Conservation (phyloP, 2,797 vertebrate genomes). For the Megalops cyprinoides region DNA sequence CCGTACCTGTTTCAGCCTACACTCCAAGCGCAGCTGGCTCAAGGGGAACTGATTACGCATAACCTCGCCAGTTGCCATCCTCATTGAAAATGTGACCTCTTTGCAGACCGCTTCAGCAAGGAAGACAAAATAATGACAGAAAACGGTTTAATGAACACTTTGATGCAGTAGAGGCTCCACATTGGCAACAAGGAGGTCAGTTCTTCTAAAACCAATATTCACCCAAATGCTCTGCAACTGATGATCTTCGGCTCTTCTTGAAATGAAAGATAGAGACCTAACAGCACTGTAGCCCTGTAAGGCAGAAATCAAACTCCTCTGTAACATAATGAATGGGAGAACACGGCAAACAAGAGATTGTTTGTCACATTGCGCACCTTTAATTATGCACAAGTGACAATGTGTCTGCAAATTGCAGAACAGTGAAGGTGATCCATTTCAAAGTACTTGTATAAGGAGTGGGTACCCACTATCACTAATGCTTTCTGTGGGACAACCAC, state of each 20-base stretch:
- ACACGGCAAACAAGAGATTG: conserved; percentile 60
- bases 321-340: conserved; percentile 71
- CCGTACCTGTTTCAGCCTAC: background rate
- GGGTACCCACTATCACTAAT: too few species aligned
- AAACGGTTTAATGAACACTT: too few species aligned
- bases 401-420: conserved; percentile 40
- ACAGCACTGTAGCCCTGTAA: conserved; percentile 53
- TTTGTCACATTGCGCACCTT: conserved; percentile 54
- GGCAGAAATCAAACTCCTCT: conserved; percentile 70
- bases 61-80: background rate
- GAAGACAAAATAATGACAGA: background rate
- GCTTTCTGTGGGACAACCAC: too few species aligned
- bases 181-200: background rate
- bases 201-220: background rate
- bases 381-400: conserved; percentile 63
- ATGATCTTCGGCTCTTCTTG: background rate
- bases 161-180: background rate
- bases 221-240: too few species aligned
- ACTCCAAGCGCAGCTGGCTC: background rate
- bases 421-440: too few species aligned
- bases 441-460: too few species aligned
- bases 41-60: background rate
- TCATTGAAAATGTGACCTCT: background rate
- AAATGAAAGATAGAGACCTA: background rate
- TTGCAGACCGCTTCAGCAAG: background rate